Percentiles rank a stretch among this genome's conserved stretches.
Evolutionary conservation across 2,113 vertebrate genomes (phyloP).

Genomic region (Fulmarus glacialis): DNA sequence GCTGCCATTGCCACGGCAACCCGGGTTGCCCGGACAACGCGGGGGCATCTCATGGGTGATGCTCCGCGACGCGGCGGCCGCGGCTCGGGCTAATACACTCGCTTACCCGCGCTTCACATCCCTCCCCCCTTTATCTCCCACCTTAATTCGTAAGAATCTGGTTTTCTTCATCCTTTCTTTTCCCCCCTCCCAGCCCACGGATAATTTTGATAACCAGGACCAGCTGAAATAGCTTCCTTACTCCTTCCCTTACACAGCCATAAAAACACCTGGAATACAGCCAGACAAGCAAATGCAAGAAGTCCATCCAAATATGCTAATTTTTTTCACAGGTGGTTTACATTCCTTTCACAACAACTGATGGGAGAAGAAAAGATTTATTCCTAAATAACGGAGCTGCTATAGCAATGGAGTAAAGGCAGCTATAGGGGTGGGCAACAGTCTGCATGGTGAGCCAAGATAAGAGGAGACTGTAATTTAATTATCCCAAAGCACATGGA

Average conservation of each 20-base stretch:
- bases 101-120: not conserved
- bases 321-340: conserved; percentile 57
- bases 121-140: not conserved
- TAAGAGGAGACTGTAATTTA: conserved; percentile 81
- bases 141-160: conserved; percentile 31
- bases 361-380: conserved; percentile 52
- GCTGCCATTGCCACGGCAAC: conserved; percentile 73
- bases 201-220: conserved; percentile 22
- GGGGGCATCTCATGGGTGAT: conserved; percentile 18
- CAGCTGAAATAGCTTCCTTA: conserved; percentile 28
- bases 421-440: conserved; percentile 49
- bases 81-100: not conserved
- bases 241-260: conserved; percentile 1
- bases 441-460: conserved; percentile 70
- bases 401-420: conserved; percentile 30
- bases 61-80: not conserved
- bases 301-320: conserved; percentile 38
- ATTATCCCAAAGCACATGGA: conserved; percentile 77
- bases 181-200: not conserved
- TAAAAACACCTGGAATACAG: conserved; percentile 33
- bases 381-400: conserved; percentile 30
- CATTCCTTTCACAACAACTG: conserved; percentile 52
- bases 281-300: conserved; percentile 21
- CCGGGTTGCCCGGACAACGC: conserved; percentile 70
- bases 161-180: conserved; percentile 10